Evolutionary conservation across 2,888 invertebrate genomes (phyloP), one percentile per base, ranked within the genome.

Genomic region (Microctonus aethiopoides): DNA sequence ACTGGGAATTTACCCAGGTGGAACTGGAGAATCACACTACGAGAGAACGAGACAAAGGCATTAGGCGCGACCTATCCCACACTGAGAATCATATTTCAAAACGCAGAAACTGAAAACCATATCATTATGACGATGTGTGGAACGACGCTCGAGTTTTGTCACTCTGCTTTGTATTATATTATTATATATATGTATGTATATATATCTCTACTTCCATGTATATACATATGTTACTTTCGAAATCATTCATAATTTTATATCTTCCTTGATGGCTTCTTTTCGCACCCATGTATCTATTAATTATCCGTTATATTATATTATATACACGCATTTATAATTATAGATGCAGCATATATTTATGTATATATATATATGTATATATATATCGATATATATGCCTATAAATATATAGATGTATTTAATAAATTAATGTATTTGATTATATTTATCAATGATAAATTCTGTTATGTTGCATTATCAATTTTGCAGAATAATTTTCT

Each of bases 41-140:
- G 32, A 29, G 34, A 57, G 34, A 32, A 32, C 32, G 57, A 63
- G 51, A 32, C 62, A 63, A 51, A 32, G 20, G 51, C 22, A 46
- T n/a, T 20, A 63, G 26, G 51, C 62, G 61, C 77, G 84, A 83
- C 83, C 84, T 84, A 84, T 82, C 84, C 84, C 78, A 83, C 76
- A 77, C 79, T 77, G 79, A 82, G 84, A 84, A 84, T 84, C 84
- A 81, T 83, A 81, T 84, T 84, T 84, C 84, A 84, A 84, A 26
- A 29, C 82, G 81, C 83, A 80, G 84, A 84, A 84, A 84, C 83
- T 84, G 83, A 83, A 84, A 84, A 84, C 84, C 84, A 80, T 84
- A 82, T 84, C 82, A 84, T 84, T 84, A 83, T 81, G 77, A 72
- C 74, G 78, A 80, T 79, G 51, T 32, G 26, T 22, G 80, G 80